Base-by-base conservation (phyloP, 2,888 invertebrate genomes). In the Drosophila longiperda region DNA sequence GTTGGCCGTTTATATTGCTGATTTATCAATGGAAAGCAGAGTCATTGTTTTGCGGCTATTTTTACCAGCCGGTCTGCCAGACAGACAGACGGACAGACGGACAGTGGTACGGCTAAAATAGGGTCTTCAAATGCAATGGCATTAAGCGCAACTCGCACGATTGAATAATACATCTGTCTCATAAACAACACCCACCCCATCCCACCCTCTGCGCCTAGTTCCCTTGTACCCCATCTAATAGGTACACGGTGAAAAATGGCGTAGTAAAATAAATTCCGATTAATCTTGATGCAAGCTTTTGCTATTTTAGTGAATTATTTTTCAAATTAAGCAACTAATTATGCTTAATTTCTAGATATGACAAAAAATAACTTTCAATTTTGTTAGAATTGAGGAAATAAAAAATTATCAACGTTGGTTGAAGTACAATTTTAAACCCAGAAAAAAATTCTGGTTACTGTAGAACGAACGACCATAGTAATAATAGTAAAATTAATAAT, bases 1-100 rank as follows among this genome's bases (percentile, higher is more conserved):
- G 71, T 36, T 71, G 71, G 26, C 50, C 78, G 53, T 66, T 70
- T 55, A 63, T 71, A 40, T 64, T 68, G 79, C 76, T 79, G 80
- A 69, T 73, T 64, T 76, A 78, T 79, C 76, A 78, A 76, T 78
- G 80, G 78, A 78, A 78, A 78, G 76, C 68, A 66, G 49, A 73
- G 62, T 66, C 72, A 78, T 79, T 78, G 80, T 50, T 54, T 63
- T 45, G 62, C 49, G 49, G 55, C 73, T 66, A 66, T 72, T 76
- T 76, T 73, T 67, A 68, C 67, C 55, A 52, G 60, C 45, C 55
- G 60, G 52, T 20, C 63, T 59, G 34, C 20, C 33, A 36, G 48
- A 32, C 34, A 40, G 29, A 9, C 29, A 29, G 23, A 29, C 53
- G 48, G 62, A 36, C 55, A 63, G 52, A 11, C 53, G 59, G 38